Conservation (phyloP, 2,113 vertebrate species). For the Ailurus styani region DNA sequence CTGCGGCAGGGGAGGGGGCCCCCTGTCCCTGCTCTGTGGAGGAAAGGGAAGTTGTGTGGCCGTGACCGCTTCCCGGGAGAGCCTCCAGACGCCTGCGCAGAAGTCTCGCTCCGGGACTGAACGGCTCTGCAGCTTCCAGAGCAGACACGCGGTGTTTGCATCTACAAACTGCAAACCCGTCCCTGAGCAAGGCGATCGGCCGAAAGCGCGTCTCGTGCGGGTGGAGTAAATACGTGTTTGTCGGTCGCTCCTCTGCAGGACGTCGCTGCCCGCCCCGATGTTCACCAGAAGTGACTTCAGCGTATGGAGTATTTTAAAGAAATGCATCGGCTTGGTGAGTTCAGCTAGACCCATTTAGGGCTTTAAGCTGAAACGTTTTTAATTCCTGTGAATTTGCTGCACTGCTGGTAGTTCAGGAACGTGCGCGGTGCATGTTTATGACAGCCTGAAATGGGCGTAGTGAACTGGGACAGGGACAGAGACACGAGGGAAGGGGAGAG, state of each 20-base stretch:
- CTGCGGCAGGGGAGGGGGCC: neutral
- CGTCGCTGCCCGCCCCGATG: conserved; percentile 92
- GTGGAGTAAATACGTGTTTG: rapidly evolving
- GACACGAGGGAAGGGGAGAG: rapidly evolving
- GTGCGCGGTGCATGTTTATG: rapidly evolving
- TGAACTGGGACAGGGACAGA: no score
- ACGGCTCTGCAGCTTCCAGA: neutral
- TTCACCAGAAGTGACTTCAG: conserved; percentile 94
- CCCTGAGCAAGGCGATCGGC: rapidly evolving
- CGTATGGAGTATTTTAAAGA: conserved; percentile 96
- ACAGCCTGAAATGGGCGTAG: no score
- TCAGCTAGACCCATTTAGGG: neutral
- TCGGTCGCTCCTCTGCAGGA: conserved; percentile 79
- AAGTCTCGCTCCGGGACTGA: neutral
- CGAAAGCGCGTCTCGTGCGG: rapidly evolving
- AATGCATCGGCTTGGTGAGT: conserved; percentile 97
- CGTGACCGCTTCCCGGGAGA: rapidly evolving
- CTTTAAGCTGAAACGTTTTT: neutral
- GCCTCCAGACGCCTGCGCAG: rapidly evolving
- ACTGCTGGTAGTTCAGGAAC: neutral
- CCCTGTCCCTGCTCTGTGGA: neutral
- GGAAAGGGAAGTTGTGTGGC: rapidly evolving
- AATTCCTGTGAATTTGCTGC: neutral
- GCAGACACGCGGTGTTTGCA: neutral
- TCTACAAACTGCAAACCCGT: neutral